phyloP scores from a whole-genome alignment of 2,797 vertebrate species.

The Hydrophis major region DNA sequence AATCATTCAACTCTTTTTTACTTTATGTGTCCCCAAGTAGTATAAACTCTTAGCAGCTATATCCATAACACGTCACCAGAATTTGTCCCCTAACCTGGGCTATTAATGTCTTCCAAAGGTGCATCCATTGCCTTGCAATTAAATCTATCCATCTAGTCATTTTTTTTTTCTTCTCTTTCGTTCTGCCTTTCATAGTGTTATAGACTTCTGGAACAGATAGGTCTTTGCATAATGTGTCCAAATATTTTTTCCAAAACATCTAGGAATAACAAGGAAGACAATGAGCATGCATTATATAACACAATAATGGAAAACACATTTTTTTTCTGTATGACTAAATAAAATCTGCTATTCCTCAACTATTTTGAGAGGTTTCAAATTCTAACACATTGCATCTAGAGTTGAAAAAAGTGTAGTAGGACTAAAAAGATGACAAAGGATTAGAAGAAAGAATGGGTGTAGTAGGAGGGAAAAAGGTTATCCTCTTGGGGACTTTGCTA shows the following conservation, averaged over 20 bases:
- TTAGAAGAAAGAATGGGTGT: not conserved
- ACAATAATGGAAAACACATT: too few relatives aligned
- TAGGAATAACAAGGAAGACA: not conserved
- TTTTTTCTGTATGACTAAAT: not conserved
- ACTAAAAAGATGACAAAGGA: not conserved
- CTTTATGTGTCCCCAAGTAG: not conserved
- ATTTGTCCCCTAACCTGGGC: not conserved
- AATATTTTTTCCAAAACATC: not conserved
- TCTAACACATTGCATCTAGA: not conserved
- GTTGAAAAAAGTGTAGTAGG: not conserved
- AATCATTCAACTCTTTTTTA: not conserved
- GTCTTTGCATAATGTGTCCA: not conserved
- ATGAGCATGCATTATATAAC: not conserved
- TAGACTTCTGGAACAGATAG: not conserved
- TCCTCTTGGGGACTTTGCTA: not conserved
- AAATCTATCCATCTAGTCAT: not conserved
- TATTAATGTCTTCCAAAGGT: not conserved
- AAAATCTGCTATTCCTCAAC: not conserved
- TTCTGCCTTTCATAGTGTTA: not conserved
- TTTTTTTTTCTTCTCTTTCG: not conserved
- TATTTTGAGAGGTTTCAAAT: not conserved
- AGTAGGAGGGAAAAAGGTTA: not conserved
- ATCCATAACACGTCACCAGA: not conserved
- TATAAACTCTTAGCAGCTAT: not conserved
- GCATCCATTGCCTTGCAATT: not conserved